Evolutionary conservation across 2,113 vertebrate species (phyloP), one percentile per base, ranked within the genome.

Genomic region (Bettongia penicillata): DNA sequence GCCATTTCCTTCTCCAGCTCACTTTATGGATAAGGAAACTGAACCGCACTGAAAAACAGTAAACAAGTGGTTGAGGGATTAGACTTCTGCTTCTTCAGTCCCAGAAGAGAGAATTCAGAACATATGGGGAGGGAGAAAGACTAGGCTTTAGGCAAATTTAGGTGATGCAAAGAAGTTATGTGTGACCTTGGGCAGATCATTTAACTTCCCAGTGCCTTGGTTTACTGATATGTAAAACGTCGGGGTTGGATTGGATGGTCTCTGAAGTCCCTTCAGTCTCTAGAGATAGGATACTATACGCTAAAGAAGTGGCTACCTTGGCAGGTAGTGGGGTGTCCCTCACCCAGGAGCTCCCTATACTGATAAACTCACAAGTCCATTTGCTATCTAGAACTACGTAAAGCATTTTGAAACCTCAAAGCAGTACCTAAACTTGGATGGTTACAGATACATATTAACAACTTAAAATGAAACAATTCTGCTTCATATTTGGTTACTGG

Each of bases 401-500:
- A 77, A 77, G 37, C 31, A 77, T 77, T 37, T 77, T 5, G 61
- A 77, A 57, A 77, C 31, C 61, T n/a, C 31, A 77, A 77, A 4
- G 61, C 12, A 77, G 3, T 37, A n/a, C 37, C 4, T 37, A n/a
- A 77, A 77, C 37, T n/a, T 77, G 37, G 37, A 14, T 77, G 14
- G 31, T 77, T 19, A n/a, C 7, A 19, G 61, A 3, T 77, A 14
- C 61, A 16, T n/a, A 77, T n/a, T 16, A n/a, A 77, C 37, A 37
- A 77, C 37, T n/a, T 37, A 31, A 77, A 77, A 77, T 77, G 12
- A 37, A 77, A 68, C 31, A 37, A 28, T n/a, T 77, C 37, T 77
- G 37, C 12, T 19, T 77, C 3, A 77, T n/a, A 77, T n/a, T 77
- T 77, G 61, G 16, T 77, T 37, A n/a, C 0, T 0, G 0, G 0